phyloP scores from a whole-genome alignment of 2,888 invertebrate genomes.

The Amiota mariae region DNA sequence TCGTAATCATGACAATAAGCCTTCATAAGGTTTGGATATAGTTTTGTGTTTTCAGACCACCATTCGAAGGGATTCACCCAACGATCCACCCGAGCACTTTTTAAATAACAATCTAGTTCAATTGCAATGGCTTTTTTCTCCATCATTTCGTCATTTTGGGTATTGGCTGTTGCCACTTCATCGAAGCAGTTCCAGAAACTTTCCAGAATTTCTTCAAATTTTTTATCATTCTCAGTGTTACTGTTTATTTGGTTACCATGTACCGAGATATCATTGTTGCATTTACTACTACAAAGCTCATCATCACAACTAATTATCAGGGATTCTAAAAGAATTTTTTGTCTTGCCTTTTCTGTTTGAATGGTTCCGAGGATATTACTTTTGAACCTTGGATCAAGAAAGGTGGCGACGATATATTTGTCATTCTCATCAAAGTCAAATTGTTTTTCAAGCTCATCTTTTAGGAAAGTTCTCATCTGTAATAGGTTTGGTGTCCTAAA shows the following conservation, averaged over 20 bases:
- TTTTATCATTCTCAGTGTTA: too few relatives aligned
- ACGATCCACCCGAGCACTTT: conserved; percentile 26
- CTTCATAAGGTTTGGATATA: background rate
- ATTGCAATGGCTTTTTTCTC: conserved; percentile 23
- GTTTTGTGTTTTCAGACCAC: background rate
- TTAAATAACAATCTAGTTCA: conserved; percentile 20
- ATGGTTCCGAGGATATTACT: conserved; percentile 38
- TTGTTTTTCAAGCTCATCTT: background rate
- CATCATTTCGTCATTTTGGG: too few relatives aligned
- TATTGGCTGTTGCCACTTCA: too few relatives aligned
- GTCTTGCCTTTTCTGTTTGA: conserved; percentile 29
- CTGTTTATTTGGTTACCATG: background rate
- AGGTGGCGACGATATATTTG: conserved; percentile 33
- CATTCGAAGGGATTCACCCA: background rate
- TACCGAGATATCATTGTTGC: background rate
- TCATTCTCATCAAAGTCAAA: conserved; percentile 25
- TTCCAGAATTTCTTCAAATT: too few relatives aligned
- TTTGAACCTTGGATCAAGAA: conserved; percentile 49
- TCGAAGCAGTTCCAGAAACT: too few relatives aligned
- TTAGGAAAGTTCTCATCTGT: background rate
- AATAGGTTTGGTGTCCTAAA: background rate
- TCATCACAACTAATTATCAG: background rate
- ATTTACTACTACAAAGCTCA: background rate
- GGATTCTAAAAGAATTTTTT: conserved; percentile 17
- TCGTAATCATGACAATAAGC: background rate